Percentiles rank a stretch among this genome's conserved stretches.
phyloP scores from a whole-genome alignment of 2,888 invertebrate species.

The Cephus sareptanus region DNA sequence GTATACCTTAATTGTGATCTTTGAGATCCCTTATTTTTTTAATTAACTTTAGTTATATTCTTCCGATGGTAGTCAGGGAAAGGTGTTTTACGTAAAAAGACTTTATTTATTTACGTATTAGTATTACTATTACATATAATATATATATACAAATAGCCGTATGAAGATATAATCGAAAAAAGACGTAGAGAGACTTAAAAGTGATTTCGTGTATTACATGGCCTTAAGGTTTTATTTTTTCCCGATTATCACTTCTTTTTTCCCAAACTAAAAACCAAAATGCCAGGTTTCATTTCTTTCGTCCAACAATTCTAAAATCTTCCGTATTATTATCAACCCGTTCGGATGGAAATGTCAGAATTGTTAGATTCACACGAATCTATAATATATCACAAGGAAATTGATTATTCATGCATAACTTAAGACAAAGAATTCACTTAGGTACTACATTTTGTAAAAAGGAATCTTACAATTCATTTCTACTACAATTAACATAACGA shows the following conservation, averaged over 20 bases:
- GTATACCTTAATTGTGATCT: not conserved
- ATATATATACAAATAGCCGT: slow-evolving; percentile 18
- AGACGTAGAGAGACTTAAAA: slow-evolving; percentile 14
- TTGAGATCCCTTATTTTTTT: slow-evolving; percentile 5
- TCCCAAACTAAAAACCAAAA: slow-evolving; percentile 31
- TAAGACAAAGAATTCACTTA: not conserved
- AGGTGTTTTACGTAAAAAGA: not conserved
- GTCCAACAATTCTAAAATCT: not conserved
- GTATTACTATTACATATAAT: slow-evolving; percentile 21
- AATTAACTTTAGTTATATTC: not conserved
- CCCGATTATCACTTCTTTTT: not conserved
- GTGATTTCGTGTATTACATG: slow-evolving; percentile 23
- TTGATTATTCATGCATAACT: not conserved
- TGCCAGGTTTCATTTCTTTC: slow-evolving; percentile 30
- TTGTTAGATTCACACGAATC: not conserved
- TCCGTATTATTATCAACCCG: not conserved
- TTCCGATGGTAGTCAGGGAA: not conserved
- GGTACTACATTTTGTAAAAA: not conserved
- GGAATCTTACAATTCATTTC: not conserved
- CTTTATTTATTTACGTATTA: slow-evolving; percentile 22
- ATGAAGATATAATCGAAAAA: slow-evolving; percentile 23
- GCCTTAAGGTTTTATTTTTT: slow-evolving; percentile 37
- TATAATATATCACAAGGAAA: not conserved
- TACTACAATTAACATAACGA: not conserved
- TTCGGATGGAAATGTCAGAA: not conserved